Conservation (phyloP, 2,888 invertebrate species). For the Erebia palarica region DNA sequence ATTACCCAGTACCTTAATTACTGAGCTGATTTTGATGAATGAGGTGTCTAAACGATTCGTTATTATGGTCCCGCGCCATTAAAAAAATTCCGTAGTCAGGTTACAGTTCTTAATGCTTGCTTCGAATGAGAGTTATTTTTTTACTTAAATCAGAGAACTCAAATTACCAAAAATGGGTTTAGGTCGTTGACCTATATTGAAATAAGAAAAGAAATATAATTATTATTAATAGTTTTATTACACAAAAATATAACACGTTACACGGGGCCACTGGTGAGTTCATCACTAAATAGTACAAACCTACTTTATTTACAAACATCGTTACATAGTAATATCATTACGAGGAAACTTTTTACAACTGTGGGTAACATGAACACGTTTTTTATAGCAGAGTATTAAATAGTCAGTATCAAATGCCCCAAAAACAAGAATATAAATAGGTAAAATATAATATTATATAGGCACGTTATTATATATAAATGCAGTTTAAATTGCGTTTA, state of each 20-base stretch:
- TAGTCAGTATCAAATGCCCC: conserved; percentile 33
- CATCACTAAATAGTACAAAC: conserved; percentile 56
- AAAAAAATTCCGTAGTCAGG: too few species aligned
- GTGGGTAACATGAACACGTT: conserved; percentile 38
- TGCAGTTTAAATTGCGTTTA: conserved; percentile 32
- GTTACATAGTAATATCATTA: conserved; percentile 16
- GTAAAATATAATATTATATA: conserved; percentile 39
- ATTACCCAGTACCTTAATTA: too few species aligned
- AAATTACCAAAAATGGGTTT: too few species aligned
- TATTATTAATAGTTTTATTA: conserved; percentile 65
- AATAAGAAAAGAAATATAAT: background rate
- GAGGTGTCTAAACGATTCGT: too few species aligned
- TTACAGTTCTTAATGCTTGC: too few species aligned
- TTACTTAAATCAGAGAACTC: too few species aligned
- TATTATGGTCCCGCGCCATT: too few species aligned
- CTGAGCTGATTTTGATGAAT: too few species aligned
- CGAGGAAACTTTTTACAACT: conserved; percentile 16
- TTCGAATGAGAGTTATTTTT: too few species aligned
- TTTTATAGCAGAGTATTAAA: conserved; percentile 30
- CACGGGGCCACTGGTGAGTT: conserved; percentile 71
- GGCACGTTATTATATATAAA: conserved; percentile 42
- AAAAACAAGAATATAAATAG: conserved; percentile 34
- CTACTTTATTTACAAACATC: conserved; percentile 61
- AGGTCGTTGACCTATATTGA: too few species aligned
- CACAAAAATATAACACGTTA: conserved; percentile 71